These are phyloP conservation scores for Pogona vitticeps DNA, from an alignment of 2,113 vertebrate species.

Conservation along the genomic window DNA sequence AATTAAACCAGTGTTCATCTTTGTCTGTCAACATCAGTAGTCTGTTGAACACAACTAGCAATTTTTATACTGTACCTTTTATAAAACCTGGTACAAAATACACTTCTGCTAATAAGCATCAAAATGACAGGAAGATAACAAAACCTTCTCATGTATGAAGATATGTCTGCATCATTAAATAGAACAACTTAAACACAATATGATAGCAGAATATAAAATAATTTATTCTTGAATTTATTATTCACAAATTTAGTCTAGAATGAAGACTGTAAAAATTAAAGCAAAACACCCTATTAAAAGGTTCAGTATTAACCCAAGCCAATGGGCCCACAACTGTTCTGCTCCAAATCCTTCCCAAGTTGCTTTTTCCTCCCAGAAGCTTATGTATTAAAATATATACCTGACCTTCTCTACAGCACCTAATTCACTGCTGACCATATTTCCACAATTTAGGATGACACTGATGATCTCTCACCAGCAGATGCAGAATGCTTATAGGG, in stretches of 20 bases:
- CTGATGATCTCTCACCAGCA: no score
- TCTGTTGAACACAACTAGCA: neutral
- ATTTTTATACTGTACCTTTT: neutral
- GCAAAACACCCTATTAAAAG: neutral
- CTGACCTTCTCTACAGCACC: neutral
- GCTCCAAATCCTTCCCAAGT: neutral
- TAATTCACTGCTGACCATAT: no score
- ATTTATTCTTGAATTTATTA: neutral
- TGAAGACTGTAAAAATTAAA: neutral
- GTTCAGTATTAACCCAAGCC: neutral
- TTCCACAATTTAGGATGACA: no score
- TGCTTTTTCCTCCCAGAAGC: neutral
- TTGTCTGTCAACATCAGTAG: neutral
- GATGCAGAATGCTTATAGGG: no score
- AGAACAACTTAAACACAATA: slow-evolving; percentile 26
- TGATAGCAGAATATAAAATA: neutral
- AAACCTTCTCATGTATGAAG: slow-evolving; percentile 10
- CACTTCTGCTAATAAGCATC: neutral
- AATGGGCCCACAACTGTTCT: neutral
- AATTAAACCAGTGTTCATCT: no score
- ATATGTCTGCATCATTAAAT: slow-evolving; percentile 11
- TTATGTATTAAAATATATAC: neutral
- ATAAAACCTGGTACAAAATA: slow-evolving; percentile 17
- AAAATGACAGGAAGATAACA: slow-evolving; percentile 9
- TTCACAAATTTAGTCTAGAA: no score